Evolutionary conservation across 2,113 vertebrate genomes (phyloP), one percentile per base, ranked within the genome.

Genomic region (Callorhinus ursinus): DNA sequence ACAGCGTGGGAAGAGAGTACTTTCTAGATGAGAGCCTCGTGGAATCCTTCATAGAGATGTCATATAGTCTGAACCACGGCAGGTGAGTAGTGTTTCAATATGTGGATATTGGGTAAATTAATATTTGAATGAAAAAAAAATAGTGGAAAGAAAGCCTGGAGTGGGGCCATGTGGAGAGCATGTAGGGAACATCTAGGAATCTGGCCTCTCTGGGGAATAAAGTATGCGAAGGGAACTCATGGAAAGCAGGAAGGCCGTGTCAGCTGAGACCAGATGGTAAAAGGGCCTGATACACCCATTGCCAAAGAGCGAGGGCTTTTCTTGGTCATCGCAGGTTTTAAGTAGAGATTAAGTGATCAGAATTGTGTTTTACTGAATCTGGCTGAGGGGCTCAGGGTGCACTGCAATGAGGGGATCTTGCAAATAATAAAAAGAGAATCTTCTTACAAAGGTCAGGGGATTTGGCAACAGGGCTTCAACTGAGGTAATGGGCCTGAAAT

Each of bases 301-400:
- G 55, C 19, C 36, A 24, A 69, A 86, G 21, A 89, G 22, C 36
- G 33, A 67, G 57, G 88, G 53, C 8, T 95, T 55, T 88, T 63
- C 77, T 91, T 79, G 42, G 18, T 85, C 57, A 59, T 2, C 55
- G 1, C 1, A 87, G 53, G 16, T 88, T 67, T 87, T 96, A 82
- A 83, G 24, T 26, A 79, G 28, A 69, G 61, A 65, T 74, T 87
- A 55, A 72, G 49, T 46, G 28, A 90, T 74, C 55, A 22, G 36
- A 93, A 93, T 69, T 71, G 77, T 83, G 15, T 85, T 93, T 90
- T 80, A 24, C 51, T 88, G 76, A 90, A 55, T 76, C 63, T 85
- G 33, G 7, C 61, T 53, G 26, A 93, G 51, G 6, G 84, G 6
- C 19, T 95, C 36, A 28, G 42, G 22, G 57, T 71, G 51, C 15